A percentile compares a stretch with the other conserved stretches of the same genome.
phyloP scores from a whole-genome alignment of 2,113 vertebrate species.

The Microtus montanus region DNA sequence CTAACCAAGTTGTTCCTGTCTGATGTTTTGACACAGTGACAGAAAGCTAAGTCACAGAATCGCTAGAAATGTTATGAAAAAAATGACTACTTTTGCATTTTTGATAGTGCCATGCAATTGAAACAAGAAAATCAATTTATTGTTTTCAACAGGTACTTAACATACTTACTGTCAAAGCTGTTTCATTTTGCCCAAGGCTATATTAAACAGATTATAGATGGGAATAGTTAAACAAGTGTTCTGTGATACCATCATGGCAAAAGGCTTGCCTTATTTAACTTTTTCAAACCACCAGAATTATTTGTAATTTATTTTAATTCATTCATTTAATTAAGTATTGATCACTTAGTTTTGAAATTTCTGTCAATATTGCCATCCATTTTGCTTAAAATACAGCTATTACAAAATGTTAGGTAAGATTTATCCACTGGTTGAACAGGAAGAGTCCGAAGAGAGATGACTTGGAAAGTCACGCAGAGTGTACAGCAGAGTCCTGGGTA shows the following conservation, averaged over 20 bases:
- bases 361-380: background rate
- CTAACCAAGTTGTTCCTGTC: too few relatives aligned
- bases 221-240: constrained; percentile 1
- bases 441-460: background rate
- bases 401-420: background rate
- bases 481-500: background rate
- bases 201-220: background rate
- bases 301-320: background rate
- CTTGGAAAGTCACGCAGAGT: background rate
- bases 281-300: background rate
- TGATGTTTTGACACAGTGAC: background rate
- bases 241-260: background rate
- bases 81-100: background rate
- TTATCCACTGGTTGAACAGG: background rate
- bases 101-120: background rate
- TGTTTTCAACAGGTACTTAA: background rate
- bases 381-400: background rate
- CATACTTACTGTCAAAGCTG: background rate
- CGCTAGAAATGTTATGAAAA: background rate
- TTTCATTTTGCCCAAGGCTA: constrained; percentile 11
- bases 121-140: background rate
- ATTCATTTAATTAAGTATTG: background rate
- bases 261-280: background rate
- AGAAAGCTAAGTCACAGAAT: background rate
- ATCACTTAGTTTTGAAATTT: background rate